phyloP scores from a whole-genome alignment of 2,113 vertebrate genomes.

The human (Homo sapiens) region DNA sequence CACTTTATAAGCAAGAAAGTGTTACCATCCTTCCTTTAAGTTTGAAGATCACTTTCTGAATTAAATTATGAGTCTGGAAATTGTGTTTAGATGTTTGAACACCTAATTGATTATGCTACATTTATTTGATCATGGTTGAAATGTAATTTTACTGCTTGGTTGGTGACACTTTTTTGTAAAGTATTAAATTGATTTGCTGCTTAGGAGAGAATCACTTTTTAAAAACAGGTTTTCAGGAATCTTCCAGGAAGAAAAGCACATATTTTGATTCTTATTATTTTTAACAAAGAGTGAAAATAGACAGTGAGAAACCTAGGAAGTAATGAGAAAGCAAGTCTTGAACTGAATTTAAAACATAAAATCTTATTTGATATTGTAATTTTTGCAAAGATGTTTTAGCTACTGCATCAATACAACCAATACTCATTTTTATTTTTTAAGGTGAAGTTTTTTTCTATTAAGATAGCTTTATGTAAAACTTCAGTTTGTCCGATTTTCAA shows the following conservation, averaged over 20 bases:
- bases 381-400: background rate
- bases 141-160: slow-evolving; percentile 57
- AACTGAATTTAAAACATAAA: background rate
- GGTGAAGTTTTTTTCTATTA: background rate
- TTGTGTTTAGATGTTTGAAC: slow-evolving; percentile 32
- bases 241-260: background rate
- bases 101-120: slow-evolving; percentile 4
- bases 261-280: background rate
- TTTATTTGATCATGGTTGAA: slow-evolving; percentile 58
- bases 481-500: background rate
- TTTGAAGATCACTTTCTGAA: background rate
- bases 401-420: background rate
- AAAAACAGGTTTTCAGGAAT: background rate
- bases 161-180: background rate
- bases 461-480: background rate
- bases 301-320: background rate
- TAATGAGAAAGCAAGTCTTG: background rate
- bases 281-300: slow-evolving; percentile 13
- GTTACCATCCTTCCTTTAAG: background rate
- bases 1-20: background rate
- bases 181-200: slow-evolving; percentile 37
- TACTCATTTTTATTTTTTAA: background rate
- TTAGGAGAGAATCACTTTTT: slow-evolving; percentile 52
- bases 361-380: background rate
- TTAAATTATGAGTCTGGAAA: slow-evolving; percentile 26